Evolutionary conservation across 92 coral and sea anemone species (phyloP).

Genomic region (Blastomussa wellsi): DNA sequence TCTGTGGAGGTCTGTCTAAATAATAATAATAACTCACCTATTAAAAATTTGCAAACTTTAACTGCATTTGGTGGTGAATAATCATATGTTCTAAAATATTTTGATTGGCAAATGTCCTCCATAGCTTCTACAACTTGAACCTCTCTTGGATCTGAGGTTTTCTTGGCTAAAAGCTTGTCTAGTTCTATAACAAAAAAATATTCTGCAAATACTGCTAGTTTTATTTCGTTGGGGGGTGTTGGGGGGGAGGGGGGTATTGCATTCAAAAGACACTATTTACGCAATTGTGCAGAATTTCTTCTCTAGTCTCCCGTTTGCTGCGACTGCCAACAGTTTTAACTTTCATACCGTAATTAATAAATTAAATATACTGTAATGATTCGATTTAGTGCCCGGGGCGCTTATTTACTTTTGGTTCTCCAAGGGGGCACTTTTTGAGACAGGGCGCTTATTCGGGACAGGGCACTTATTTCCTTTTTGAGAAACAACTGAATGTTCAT

Average conservation of each 20-base stretch:
- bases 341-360: too few species aligned
- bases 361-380: too few species aligned
- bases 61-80: constrained; percentile 95
- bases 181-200: constrained; percentile 57
- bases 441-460: constrained; percentile 63
- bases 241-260: neutral
- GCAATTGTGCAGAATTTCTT: too few species aligned
- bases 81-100: constrained; percentile 72
- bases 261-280: too few species aligned
- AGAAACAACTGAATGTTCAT: too few species aligned
- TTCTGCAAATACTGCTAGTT: neutral
- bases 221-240: neutral
- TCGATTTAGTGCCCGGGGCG: too few species aligned
- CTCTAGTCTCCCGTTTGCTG: too few species aligned
- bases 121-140: constrained; percentile 91
- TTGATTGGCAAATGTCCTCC: constrained; percentile 89
- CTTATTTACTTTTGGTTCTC: too few species aligned
- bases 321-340: too few species aligned
- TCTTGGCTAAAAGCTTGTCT: constrained; percentile 77
- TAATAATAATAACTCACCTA: constrained; percentile 64
- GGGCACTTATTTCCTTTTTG: constrained; percentile 70
- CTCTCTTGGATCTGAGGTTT: constrained; percentile 88
- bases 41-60: constrained; percentile 84
- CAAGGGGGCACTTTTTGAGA: too few species aligned
- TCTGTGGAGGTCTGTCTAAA: too few species aligned